Base-by-base conservation (phyloP, 64 coral and sea anemone genomes). In the Anthopleura sola region DNA sequence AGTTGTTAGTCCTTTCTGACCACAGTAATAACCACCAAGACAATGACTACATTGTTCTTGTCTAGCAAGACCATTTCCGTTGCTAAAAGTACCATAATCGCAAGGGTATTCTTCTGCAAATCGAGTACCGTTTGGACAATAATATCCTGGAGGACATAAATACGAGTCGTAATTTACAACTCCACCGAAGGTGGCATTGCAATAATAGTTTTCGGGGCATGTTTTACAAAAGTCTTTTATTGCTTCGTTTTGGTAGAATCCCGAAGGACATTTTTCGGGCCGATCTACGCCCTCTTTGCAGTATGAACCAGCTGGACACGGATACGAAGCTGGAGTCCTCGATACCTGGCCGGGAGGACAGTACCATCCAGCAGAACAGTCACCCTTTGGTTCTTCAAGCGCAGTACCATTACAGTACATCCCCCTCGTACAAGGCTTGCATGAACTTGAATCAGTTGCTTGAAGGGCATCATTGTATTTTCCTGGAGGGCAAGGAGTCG, bases 191-290 rank as follows among this genome's bases (percentile, higher is more conserved):
- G 92, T 95, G 0, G 97, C 97, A 88, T 99, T 99, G 37, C 97
- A 99, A 84, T 99, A 99, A 81, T 90, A 99, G 24, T 86, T 82
- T 39, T 89, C 84, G 20, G 97, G 97, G 66, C 97, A 99, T 19
- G 51, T 47, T 38, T 90, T 95, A 68, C 97, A 99, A 28, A 60
- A 83, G 33, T 91, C 90, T 87, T 95, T 86, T 18, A 49, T 83
- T 5, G 85, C 78, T 78, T 76, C 76, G 38, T 99, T 80, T 88
- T 99, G 97, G 62, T 99, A 99, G 53, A 53, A 54, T 15, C 97
- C 97, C 57, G 97, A 99, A 40, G 86, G 85, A 80, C 97, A 99
- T 37, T 81, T 74, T 78, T 68, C 58, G 36, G 97, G 93, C 26
- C 82, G 89, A 18, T 85, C 80, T 82, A 80, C 75, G 46, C 97